Base-by-base conservation (phyloP, 1,140 invertebrate genomes). In the Coenobita brevimanus region DNA sequence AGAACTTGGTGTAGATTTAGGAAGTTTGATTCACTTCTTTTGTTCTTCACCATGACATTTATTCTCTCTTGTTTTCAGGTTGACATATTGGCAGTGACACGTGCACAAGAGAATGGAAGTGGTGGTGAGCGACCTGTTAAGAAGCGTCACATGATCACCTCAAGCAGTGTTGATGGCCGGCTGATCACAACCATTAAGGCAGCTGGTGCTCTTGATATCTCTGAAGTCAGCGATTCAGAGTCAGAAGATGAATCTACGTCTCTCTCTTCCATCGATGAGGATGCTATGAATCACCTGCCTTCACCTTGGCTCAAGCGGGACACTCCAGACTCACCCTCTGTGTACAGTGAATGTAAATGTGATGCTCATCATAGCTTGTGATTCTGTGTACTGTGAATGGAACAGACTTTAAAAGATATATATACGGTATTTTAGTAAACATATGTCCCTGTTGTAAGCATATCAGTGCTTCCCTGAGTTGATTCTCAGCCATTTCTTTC, bases 101-200 rank as follows among this genome's bases (percentile, higher is more conserved):
- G 62, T 21, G 21, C 24, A 33, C 46, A 33, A 27, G 71, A 64
- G 30, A 71, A 89, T 38, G 80, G 87, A 60, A 88, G 87, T 73
- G 83, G 78, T 21, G 81, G 81, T 17, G 81, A 87, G 1, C 82
- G 76, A 15, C 89, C 81, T 21, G 71, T 88, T 8, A 90, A 90
- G 64, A 87, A 88, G 30, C 89, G 87, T 2, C 89, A 87, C 38
- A 84, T 90, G 80, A 86, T 90, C 30, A 90, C 89, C 3, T 90
- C 89, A 8, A 90, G 83, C 60, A 90, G 85, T 60, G 82, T 84
- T 21, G 89, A 90, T 50, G 89, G 89, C 13, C 80, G 89, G 30
- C 85, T 90, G 3, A 87, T 90, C 75, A 90, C 87, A 15, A 90
- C 89, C 83, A 90, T 90, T 43, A 85, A 88, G 54, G 86, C 86